Percentiles rank a stretch among this genome's conserved stretches.
Conservation (phyloP, 2,888 invertebrate species). For the Emmelina monodactyla region DNA sequence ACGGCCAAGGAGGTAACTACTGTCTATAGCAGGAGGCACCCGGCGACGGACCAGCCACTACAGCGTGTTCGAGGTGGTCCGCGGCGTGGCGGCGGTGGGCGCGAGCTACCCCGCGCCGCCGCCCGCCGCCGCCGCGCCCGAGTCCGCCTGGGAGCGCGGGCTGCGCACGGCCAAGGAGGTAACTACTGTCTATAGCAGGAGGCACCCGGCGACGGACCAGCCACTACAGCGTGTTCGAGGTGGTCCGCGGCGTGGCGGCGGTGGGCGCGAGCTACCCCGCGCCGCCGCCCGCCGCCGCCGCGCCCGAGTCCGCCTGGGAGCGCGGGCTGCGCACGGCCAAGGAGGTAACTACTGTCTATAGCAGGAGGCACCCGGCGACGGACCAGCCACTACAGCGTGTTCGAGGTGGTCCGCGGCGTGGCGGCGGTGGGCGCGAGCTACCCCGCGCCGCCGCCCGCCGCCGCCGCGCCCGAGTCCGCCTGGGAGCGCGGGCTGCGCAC, state of each 20-base stretch:
- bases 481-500: slow-evolving; percentile 96
- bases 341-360: too few species aligned
- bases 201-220: too few species aligned
- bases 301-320: slow-evolving; percentile 96
- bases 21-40: too few species aligned
- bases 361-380: too few species aligned
- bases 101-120: slow-evolving; percentile 43
- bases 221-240: slow-evolving; percentile 93
- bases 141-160: slow-evolving; percentile 97
- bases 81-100: slow-evolving; percentile 72
- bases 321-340: slow-evolving; percentile 93
- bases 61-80: slow-evolving; percentile 91
- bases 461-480: slow-evolving; percentile 84
- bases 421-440: slow-evolving; percentile 58
- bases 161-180: slow-evolving; percentile 94
- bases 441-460: slow-evolving; percentile 45
- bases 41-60: too few species aligned
- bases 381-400: slow-evolving; percentile 96
- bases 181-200: too few species aligned
- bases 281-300: slow-evolving; percentile 55
- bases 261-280: slow-evolving; percentile 48
- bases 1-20: slow-evolving; percentile 94
- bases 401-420: slow-evolving; percentile 85
- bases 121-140: slow-evolving; percentile 70
- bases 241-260: slow-evolving; percentile 78